A percentile compares a stretch with the other conserved stretches of the same genome.
These are phyloP conservation scores for Parus major DNA, from an alignment of 2,113 vertebrate genomes.

Conservation along the genomic window DNA sequence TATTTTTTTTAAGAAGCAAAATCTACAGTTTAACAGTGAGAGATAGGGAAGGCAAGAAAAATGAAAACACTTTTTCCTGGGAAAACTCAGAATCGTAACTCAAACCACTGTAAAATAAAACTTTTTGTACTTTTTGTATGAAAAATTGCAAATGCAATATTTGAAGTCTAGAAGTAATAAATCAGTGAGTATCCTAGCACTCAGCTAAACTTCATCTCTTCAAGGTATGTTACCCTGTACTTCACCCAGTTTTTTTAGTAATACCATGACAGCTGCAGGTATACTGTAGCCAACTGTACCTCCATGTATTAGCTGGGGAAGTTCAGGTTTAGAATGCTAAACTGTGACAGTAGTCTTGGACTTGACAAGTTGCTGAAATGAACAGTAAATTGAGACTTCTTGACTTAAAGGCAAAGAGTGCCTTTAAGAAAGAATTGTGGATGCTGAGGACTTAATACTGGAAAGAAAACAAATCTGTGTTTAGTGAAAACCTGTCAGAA, in stretches of 20 bases:
- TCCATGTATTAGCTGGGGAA: not conserved
- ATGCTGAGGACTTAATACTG: not conserved
- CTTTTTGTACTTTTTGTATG: slow-evolving; percentile 64
- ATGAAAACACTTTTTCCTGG: not conserved
- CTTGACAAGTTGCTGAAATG: not conserved
- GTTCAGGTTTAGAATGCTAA: not conserved
- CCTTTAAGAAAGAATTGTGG: not conserved
- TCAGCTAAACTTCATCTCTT: not conserved
- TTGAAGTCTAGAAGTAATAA: not conserved
- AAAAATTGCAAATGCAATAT: slow-evolving; percentile 40
- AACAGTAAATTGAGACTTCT: not conserved
- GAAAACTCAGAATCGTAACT: slow-evolving; percentile 6
- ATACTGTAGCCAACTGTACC: not conserved
- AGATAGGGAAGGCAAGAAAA: not conserved
- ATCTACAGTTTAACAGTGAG: not conserved
- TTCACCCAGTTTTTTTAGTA: not conserved
- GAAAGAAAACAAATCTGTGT: not conserved
- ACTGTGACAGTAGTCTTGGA: not conserved
- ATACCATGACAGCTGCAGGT: not conserved
- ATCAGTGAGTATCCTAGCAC: not conserved
- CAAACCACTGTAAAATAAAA: slow-evolving; percentile 29
- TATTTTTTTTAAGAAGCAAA: slow-evolving; percentile 26
- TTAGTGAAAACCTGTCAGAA: not conserved
- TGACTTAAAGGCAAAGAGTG: not conserved
- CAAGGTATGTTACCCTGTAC: not conserved